Evolutionary conservation across 2,888 invertebrate genomes (phyloP), one percentile per base, ranked within the genome.

Genomic region (Xiphydria camelus): DNA sequence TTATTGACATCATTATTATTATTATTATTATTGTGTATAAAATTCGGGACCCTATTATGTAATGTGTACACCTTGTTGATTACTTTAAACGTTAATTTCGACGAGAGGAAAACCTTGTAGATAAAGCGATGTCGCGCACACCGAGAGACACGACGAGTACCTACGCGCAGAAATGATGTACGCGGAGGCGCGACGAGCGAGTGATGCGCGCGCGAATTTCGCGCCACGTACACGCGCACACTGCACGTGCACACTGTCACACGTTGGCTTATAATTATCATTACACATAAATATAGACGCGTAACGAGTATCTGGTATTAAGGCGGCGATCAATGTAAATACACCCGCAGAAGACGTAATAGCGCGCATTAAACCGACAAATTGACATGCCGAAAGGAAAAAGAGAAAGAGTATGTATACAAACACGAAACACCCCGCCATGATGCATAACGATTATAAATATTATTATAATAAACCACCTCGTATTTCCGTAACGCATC

Each of bases 401-500:
- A 39, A 19, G 19, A 18, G 17, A 35, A 35, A 43, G 53, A 48
- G 37, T 49, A 41, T 55, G 53, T 52, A 57, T 42, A 58, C 51
- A 56, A 45, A 63, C 43, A 53, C 49, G 23, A 55, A 47, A 59
- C 57, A 41, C 49, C 59, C 61, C 61, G 62, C 62, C 67, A 66
- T 60, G 60, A 68, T 62, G 62, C 67, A 68, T 63, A 65, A 65
- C 67, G 63, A 71, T 63, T 70, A 73, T 70, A 68, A 73, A 72
- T 69, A 71, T 66, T 66, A 73, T 70, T 73, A 73, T 66, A 74
- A 74, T 74, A 73, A 74, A 74, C 73, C 70, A 73, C 67, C 73
- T 72, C 71, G 73, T 74, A 74, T 74, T 74, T 74, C 73, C 70
- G 70, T 74, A 74, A 57, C 38, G 39, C 25, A 48, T 38, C 45